Conservation (phyloP, 2,888 invertebrate genomes). For the Pogonocherus hispidulus region DNA sequence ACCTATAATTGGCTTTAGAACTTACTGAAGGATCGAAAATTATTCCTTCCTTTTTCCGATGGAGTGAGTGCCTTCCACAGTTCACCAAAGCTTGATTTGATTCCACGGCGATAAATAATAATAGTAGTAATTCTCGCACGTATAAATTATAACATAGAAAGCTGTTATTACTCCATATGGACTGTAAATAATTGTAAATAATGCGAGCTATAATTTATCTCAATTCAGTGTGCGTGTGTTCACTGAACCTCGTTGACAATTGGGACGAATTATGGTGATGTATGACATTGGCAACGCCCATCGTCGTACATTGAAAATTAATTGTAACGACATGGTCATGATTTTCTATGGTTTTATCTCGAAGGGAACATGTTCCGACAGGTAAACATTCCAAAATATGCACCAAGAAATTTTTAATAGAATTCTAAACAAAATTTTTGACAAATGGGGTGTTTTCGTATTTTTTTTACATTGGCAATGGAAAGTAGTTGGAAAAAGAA, state of each 20-base stretch:
- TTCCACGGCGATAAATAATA: neutral
- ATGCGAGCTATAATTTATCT: constrained; percentile 17
- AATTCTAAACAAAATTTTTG: too few relatives aligned
- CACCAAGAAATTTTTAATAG: too few relatives aligned
- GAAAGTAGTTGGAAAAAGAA: too few relatives aligned
- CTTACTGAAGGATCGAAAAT: neutral
- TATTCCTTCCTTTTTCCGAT: neutral
- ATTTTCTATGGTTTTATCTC: too few relatives aligned
- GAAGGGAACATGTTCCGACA: too few relatives aligned
- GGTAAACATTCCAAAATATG: too few relatives aligned
- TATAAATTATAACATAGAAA: constrained; percentile 10
- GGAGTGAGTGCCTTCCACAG: neutral
- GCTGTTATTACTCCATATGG: neutral
- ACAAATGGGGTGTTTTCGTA: too few relatives aligned
- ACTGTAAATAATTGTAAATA: constrained; percentile 8
- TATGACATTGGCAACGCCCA: neutral
- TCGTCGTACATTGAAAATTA: neutral
- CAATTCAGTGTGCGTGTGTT: constrained; percentile 11
- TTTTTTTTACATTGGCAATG: too few relatives aligned
- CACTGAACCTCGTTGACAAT: constrained; percentile 8
- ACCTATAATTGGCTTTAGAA: too few relatives aligned
- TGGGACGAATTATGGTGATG: constrained; percentile 1
- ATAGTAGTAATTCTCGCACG: neutral
- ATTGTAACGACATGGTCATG: neutral
- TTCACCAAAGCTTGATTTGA: neutral